A percentile compares a stretch with the other conserved stretches of the same genome.
phyloP scores from a whole-genome alignment of 1,140 invertebrate genomes.

The Mycetomoellerius zeteki region DNA sequence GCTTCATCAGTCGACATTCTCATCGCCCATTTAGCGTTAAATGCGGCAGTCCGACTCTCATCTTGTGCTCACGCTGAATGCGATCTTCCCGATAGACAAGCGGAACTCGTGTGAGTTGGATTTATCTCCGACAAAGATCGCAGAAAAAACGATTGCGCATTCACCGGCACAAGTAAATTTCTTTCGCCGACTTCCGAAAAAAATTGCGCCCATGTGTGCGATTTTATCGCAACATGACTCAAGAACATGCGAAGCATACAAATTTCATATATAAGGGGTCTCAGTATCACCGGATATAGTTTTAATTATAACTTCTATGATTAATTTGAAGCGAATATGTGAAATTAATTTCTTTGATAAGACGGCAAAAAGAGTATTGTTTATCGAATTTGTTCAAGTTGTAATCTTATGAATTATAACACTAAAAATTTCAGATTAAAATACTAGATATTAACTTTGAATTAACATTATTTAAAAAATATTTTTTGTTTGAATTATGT shows the following conservation, averaged over 20 bases:
- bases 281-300: background rate
- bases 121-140: conserved; percentile 25
- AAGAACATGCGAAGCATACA: background rate
- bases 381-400: background rate
- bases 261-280: background rate
- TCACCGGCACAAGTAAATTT: conserved; percentile 52
- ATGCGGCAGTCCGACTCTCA: conserved; percentile 26
- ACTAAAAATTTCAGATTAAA: background rate
- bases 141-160: conserved; percentile 43
- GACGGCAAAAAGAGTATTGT: background rate
- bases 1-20: conserved; percentile 51
- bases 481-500: background rate
- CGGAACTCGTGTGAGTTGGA: conserved; percentile 33
- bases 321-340: background rate
- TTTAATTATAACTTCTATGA: background rate
- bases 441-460: background rate
- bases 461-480: background rate
- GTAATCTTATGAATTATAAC: background rate
- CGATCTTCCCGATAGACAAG: conserved; percentile 45
- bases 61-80: conserved; percentile 38
- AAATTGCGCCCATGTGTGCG: conserved; percentile 28
- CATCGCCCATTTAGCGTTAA: conserved; percentile 40
- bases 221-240: conserved; percentile 5
- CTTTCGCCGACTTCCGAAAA: conserved; percentile 51
- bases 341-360: background rate